Percentiles rank a stretch among this genome's conserved stretches.
phyloP scores from a whole-genome alignment of 2,888 invertebrate species.

The Xylocampa areola region DNA sequence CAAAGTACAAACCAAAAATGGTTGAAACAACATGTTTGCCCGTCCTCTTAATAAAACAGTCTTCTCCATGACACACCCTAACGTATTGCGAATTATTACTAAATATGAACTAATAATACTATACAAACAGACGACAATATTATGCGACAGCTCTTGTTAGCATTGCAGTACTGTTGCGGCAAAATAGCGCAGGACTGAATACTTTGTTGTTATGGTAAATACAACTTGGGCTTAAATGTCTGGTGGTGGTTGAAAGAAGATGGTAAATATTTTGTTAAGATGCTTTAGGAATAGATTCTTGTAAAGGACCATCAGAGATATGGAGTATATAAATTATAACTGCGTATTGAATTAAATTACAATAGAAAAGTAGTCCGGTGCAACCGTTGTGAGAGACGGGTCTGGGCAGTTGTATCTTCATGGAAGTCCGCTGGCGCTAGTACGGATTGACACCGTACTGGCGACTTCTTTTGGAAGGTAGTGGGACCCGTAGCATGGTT shows the following conservation, averaged over 20 bases:
- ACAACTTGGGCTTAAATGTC: slow-evolving; percentile 8
- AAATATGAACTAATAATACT: slow-evolving; percentile 39
- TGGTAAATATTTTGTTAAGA: background rate
- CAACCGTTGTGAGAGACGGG: no score
- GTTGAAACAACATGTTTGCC: no score
- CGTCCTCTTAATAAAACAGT: no score
- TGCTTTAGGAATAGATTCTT: background rate
- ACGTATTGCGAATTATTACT: slow-evolving; percentile 28
- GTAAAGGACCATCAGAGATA: background rate
- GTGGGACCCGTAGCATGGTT: no score
- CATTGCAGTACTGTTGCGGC: slow-evolving; percentile 25
- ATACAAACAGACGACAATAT: slow-evolving; percentile 18
- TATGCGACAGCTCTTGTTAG: slow-evolving; percentile 32
- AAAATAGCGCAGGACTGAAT: slow-evolving; percentile 19
- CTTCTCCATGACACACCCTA: slow-evolving; percentile 12
- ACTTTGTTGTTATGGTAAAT: slow-evolving; percentile 26
- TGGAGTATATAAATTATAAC: no score
- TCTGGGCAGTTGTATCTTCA: no score
- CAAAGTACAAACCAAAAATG: no score
- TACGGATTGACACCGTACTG: no score
- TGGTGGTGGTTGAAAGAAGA: background rate
- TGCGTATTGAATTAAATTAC: no score
- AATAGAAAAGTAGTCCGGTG: no score
- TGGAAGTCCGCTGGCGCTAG: no score
- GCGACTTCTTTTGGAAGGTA: no score